Conservation (phyloP, 1,140 invertebrate genomes). For the Rhagoletis zephyria region DNA sequence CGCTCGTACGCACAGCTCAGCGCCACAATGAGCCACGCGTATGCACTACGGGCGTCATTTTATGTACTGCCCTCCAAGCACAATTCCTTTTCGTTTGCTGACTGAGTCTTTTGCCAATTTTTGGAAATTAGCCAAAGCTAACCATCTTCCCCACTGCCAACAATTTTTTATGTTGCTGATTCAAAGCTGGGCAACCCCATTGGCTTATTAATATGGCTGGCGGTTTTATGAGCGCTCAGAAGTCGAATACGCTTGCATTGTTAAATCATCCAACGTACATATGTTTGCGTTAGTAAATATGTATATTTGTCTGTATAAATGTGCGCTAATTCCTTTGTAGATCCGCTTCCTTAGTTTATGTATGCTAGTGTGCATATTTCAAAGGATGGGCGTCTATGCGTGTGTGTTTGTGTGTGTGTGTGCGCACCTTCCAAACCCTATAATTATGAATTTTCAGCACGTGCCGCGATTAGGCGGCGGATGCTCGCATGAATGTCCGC, state of each 20-base stretch:
- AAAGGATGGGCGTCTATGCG: neutral
- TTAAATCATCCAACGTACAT: neutral
- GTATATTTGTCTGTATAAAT: neutral
- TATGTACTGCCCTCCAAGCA: neutral
- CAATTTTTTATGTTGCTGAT: neutral
- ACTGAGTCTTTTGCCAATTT: constrained; percentile 36
- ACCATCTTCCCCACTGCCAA: neutral
- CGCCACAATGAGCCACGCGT: constrained; percentile 17
- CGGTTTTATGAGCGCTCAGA: neutral
- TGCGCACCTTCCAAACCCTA: constrained; percentile 42
- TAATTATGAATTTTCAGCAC: constrained; percentile 56
- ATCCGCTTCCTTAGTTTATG: neutral
- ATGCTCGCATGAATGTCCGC: constrained; percentile 41
- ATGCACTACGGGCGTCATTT: constrained; percentile 32
- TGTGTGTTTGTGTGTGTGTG: constrained; percentile 19
- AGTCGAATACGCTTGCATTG: constrained; percentile 14
- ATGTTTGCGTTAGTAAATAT: neutral
- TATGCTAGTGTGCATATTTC: neutral
- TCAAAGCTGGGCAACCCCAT: neutral
- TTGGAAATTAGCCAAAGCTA: constrained; percentile 50
- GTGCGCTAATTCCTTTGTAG: constrained; percentile 3
- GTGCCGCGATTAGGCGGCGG: constrained; percentile 56
- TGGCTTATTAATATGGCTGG: neutral
- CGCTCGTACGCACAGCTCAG: constrained; percentile 38
- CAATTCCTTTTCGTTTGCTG: neutral